Base-by-base conservation (phyloP, 1,140 invertebrate species). In the Cotesia vestalis region DNA sequence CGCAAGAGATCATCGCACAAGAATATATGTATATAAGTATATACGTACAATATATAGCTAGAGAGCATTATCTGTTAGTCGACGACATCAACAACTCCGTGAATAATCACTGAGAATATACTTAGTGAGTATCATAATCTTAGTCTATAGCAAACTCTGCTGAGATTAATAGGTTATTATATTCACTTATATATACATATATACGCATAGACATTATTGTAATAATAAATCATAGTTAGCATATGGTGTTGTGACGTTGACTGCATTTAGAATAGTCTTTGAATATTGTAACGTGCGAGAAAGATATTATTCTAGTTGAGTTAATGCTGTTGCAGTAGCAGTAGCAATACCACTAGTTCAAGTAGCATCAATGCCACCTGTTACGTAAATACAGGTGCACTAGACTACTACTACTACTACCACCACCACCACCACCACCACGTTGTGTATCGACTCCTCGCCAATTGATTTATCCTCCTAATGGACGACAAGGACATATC, bases 301-400 rank as follows among this genome's bases (percentile, higher is more conserved):
- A 69, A 73, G 72, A 77, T 40, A 14, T 51, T 20, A 20, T 17
- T 51, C 27, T 46, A 46, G 40, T 46, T 46, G 4, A 46, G 40
- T 11, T 46, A 46, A 46, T 46, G 40, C 40, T 46, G 40, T 6
- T 46, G 5, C 40, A 9, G 40, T 2, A 9, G 40, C 40, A 9
- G 5, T 6, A 9, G 5, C 40, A 46, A 11, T 46, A 46, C 40
- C 40, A 46, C 40, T 11, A 46, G 40, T 46, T 46, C 8, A 46
- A 66, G 57, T 67, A 55, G 70, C 73, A 63, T 64, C 76, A 76
- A 80, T 77, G 77, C 79, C 79, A 83, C 82, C 79, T 82, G 82
- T 83, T 84, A 84, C 83, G 79, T 82, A 82, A 84, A 79, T 78
- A 79, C 78, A 74, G 78, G 77, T 71, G 75, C 71, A 69, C 52